Percentiles rank a stretch among this genome's conserved stretches.
phyloP scores from a whole-genome alignment of 2,797 vertebrate genomes.

The Pipistrellus pygmaeus region DNA sequence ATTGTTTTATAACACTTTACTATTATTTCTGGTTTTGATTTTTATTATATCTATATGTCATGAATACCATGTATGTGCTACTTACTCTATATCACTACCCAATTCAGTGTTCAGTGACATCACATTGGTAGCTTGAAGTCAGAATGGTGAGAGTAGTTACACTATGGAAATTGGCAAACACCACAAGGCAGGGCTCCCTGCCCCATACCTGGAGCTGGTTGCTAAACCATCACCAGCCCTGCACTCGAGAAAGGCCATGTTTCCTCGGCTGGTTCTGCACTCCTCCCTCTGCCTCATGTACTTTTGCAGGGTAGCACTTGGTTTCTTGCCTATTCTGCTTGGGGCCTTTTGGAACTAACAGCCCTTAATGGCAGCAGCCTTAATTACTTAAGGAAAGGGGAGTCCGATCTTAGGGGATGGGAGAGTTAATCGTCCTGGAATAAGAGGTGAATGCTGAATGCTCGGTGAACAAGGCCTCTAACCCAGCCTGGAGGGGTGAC shows the following conservation, averaged over 20 bases:
- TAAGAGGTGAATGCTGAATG: not conserved
- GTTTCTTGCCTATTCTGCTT: not conserved
- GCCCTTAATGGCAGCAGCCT: not conserved
- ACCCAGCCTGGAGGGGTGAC: not conserved
- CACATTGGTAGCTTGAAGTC: not conserved
- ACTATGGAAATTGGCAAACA: not conserved
- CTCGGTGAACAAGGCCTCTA: not conserved
- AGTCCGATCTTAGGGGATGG: not conserved
- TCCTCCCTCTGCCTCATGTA: not conserved
- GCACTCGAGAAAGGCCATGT: not conserved
- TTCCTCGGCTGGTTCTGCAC: not conserved
- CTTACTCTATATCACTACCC: not conserved
- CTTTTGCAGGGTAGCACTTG: not conserved
- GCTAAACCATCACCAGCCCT: not conserved
- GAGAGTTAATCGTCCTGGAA: not conserved
- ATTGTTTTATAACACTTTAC: not conserved
- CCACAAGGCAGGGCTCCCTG: not conserved
- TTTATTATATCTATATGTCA: not conserved
- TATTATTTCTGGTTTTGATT: not conserved
- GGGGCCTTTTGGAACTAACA: not conserved
- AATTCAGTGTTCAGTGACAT: not conserved
- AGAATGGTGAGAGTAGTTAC: not conserved
- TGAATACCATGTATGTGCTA: rapidly evolving
- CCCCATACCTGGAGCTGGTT: rapidly evolving
- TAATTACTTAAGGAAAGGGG: not conserved